These are phyloP conservation scores for Aleiodes sp. DNA, from an alignment of 1,140 invertebrate species.

Conservation along the genomic window DNA sequence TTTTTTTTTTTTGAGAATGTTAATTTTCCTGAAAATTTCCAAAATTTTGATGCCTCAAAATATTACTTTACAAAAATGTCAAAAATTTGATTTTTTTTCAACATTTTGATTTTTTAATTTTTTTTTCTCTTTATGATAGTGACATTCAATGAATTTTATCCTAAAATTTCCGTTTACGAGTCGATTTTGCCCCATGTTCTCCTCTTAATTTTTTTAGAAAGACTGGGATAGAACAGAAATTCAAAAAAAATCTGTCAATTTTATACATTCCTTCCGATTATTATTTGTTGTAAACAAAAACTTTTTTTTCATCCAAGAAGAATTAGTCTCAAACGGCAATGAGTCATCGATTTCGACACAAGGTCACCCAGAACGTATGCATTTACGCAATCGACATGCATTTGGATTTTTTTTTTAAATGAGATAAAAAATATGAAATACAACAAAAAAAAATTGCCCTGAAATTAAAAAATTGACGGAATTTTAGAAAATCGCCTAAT, in stretches of 20 bases:
- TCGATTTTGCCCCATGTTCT: too few relatives aligned
- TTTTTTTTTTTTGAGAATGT: too few relatives aligned
- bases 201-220: too few relatives aligned
- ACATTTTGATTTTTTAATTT: too few relatives aligned
- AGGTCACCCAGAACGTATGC: slow-evolving; percentile 17
- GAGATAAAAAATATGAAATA: slow-evolving; percentile 16
- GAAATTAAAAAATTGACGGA: too few relatives aligned
- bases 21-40: too few relatives aligned
- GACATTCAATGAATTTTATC: neutral
- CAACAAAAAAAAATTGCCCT: slow-evolving; percentile 11
- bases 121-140: neutral
- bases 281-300: slow-evolving; percentile 5
- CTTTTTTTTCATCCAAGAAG: neutral
- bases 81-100: too few relatives aligned
- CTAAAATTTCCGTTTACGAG: too few relatives aligned
- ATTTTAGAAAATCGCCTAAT: too few relatives aligned
- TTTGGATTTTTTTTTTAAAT: neutral
- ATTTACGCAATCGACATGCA: neutral
- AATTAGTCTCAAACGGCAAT: neutral
- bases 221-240: neutral
- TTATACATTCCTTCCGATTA: too few relatives aligned
- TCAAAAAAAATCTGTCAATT: neutral
- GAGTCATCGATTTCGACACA: slow-evolving; percentile 25
- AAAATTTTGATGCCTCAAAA: too few relatives aligned
- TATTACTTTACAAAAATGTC: too few relatives aligned